A percentile compares a stretch with the other conserved stretches of the same genome.
These are phyloP conservation scores for Mantis religiosa DNA, from an alignment of 2,888 invertebrate species.

Conservation along the genomic window DNA sequence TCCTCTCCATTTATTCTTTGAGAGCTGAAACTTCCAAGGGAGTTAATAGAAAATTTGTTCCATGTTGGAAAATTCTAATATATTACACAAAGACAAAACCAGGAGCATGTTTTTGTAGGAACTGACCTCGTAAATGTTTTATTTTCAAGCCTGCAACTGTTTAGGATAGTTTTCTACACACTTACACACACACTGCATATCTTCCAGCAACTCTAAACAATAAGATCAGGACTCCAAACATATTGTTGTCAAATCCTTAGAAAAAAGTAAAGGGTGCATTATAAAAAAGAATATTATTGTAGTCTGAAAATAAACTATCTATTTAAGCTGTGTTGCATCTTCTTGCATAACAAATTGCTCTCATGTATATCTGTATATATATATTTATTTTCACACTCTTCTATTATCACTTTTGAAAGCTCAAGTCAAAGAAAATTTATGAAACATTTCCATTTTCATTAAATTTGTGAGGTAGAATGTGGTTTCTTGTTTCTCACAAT, in stretches of 20 bases:
- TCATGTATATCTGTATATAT: neutral
- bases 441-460: neutral
- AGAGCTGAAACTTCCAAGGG: neutral
- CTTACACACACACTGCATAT: neutral
- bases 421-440: slow-evolving; percentile 4
- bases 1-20: neutral
- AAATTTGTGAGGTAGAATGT: slow-evolving; percentile 25
- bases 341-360: neutral
- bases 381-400: neutral
- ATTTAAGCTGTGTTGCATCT: neutral
- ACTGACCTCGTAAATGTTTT: slow-evolving; percentile 6
- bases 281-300: neutral
- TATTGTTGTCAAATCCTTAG: neutral
- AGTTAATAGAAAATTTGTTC: neutral
- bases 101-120: slow-evolving; percentile 7
- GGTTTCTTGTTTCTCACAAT: slow-evolving; percentile 23
- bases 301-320: slow-evolving; percentile 12
- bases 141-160: neutral
- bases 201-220: neutral
- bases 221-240: neutral
- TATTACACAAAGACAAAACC: neutral
- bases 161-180: neutral
- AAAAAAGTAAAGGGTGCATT: neutral
- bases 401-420: slow-evolving; percentile 4
- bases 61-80: neutral